A percentile compares a stretch with the other conserved stretches of the same genome.
These are phyloP conservation scores for Pelochelys cantorii DNA, from an alignment of 2,797 vertebrate species.

Conservation along the genomic window DNA sequence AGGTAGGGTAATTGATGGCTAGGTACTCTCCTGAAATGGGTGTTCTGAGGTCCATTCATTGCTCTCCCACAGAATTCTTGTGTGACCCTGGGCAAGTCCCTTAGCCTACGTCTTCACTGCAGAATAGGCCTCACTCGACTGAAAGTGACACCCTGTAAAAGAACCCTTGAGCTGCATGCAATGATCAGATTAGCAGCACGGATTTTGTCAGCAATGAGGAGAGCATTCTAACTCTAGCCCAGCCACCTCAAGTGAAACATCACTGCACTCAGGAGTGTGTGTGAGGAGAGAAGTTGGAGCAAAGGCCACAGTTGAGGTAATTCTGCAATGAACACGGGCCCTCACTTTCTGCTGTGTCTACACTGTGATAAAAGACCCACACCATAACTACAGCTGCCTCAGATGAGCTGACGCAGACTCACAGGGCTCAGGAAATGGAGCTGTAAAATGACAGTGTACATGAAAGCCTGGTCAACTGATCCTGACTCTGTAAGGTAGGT, in stretches of 20 bases:
- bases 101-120: background rate
- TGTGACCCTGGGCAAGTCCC: background rate
- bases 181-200: background rate
- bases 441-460: too few species aligned
- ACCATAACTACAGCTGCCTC: too few species aligned
- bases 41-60: background rate
- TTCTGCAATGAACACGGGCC: too few species aligned
- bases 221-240: background rate
- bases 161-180: background rate
- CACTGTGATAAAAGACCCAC: too few species aligned
- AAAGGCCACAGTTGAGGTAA: background rate
- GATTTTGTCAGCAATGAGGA: background rate
- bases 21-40: background rate
- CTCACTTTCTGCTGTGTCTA: too few species aligned
- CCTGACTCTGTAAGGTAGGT: too few species aligned
- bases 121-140: accelerated
- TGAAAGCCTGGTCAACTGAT: too few species aligned
- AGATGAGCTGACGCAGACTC: too few species aligned
- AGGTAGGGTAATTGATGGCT: background rate
- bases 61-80: background rate
- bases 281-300: background rate
- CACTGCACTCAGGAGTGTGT: background rate
- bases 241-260: background rate
- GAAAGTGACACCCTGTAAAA: background rate
- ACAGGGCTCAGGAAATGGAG: too few species aligned